Conservation (phyloP, 2,888 invertebrate genomes). For the Acronicta psi region DNA sequence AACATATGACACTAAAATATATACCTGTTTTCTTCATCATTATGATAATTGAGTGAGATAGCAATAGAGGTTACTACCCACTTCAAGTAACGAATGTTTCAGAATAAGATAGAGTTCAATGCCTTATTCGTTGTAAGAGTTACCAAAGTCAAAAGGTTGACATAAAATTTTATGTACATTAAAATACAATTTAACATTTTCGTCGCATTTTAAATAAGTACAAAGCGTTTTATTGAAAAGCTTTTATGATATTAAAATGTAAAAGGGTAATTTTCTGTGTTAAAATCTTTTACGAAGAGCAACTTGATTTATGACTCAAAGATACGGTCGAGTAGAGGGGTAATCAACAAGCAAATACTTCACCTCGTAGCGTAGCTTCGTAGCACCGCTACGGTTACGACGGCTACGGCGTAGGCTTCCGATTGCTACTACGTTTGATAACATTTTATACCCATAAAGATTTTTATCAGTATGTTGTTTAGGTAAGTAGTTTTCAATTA, state of each 20-base stretch:
- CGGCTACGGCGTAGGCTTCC: constrained; percentile 25
- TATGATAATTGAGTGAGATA: too few relatives aligned
- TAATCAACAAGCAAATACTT: constrained; percentile 27
- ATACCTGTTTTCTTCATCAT: too few relatives aligned
- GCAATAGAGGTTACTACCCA: too few relatives aligned
- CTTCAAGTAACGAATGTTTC: too few relatives aligned
- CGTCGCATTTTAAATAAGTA: background rate
- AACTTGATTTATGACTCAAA: constrained; percentile 32
- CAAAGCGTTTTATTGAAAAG: constrained; percentile 9
- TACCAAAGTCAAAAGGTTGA: background rate
- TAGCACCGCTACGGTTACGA: constrained; percentile 20
- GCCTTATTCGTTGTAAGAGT: background rate
- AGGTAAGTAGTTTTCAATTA: too few relatives aligned
- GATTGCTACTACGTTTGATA: constrained; percentile 3
- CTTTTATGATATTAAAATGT: constrained; percentile 24
- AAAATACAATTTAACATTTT: constrained; percentile 1
- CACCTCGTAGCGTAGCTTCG: constrained; percentile 10
- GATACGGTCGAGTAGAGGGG: constrained; percentile 11
- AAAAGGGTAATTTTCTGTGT: constrained; percentile 13
- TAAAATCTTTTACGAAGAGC: constrained; percentile 15
- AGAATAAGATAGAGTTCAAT: background rate
- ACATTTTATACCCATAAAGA: background rate
- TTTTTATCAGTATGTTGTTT: too few relatives aligned
- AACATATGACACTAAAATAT: too few relatives aligned
- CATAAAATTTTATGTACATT: too few relatives aligned